Percentiles rank a stretch among this genome's conserved stretches.
These are phyloP conservation scores for Magallana nippona DNA, from an alignment of 2,888 invertebrate genomes.

Conservation along the genomic window DNA sequence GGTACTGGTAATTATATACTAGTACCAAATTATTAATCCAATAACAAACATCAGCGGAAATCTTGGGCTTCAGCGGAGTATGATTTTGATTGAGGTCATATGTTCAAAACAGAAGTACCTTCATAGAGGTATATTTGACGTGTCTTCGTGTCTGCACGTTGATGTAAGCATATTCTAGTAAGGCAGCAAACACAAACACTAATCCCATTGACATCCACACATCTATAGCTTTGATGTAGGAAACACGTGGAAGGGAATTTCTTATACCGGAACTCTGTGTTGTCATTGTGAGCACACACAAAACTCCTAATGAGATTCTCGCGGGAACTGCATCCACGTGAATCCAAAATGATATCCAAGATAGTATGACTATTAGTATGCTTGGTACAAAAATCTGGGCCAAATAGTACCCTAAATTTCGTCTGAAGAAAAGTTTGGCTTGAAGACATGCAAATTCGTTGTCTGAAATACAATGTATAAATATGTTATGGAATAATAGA, in stretches of 20 bases:
- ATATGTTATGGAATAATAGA: slow-evolving; percentile 19
- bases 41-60: too few species aligned
- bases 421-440: slow-evolving; percentile 86
- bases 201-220: slow-evolving; percentile 59
- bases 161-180: slow-evolving; percentile 56
- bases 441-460: slow-evolving; percentile 65
- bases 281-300: slow-evolving; percentile 74
- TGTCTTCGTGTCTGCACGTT: slow-evolving; percentile 49
- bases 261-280: slow-evolving; percentile 73
- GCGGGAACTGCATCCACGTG: slow-evolving; percentile 72
- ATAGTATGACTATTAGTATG: slow-evolving; percentile 81
- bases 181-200: slow-evolving; percentile 56
- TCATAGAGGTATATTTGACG: slow-evolving; percentile 19
- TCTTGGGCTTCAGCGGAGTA: too few species aligned
- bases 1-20: too few species aligned
- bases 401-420: slow-evolving; percentile 89
- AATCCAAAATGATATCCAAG: slow-evolving; percentile 86
- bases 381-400: slow-evolving; percentile 83
- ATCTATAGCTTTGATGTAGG: slow-evolving; percentile 67
- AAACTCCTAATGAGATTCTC: slow-evolving; percentile 66
- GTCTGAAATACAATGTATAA: slow-evolving; percentile 49
- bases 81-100: too few species aligned
- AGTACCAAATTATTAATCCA: too few species aligned
- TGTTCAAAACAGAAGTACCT: background rate
- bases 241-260: slow-evolving; percentile 68